Evolutionary conservation across 2,113 vertebrate species (phyloP).

Genomic region (Ciconia stormi): DNA sequence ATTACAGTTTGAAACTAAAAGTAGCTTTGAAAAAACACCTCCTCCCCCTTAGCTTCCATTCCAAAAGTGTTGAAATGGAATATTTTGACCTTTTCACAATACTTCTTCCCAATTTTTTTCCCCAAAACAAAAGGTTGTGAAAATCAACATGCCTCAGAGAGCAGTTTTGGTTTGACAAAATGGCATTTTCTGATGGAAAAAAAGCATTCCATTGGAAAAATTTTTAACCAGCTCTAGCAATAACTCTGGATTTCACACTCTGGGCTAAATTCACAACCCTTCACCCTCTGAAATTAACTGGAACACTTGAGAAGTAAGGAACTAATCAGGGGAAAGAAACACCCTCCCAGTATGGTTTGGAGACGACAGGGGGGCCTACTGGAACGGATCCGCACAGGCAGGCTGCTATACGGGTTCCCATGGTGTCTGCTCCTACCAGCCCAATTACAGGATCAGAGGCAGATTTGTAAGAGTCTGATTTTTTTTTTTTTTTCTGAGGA

Average conservation of each 20-base stretch:
- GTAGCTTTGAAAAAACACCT: slow-evolving; percentile 31
- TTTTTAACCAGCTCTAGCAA: slow-evolving; percentile 29
- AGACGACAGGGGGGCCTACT: neutral
- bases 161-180: slow-evolving; percentile 51
- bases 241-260: slow-evolving; percentile 58
- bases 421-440: slow-evolving; percentile 15
- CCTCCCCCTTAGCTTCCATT: neutral
- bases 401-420: neutral
- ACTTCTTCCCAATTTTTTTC: slow-evolving; percentile 20
- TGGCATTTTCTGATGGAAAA: slow-evolving; percentile 55
- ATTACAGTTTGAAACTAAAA: slow-evolving; percentile 33
- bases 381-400: neutral
- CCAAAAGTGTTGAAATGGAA: slow-evolving; percentile 59
- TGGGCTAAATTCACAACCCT: slow-evolving; percentile 33
- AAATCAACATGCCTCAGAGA: slow-evolving; percentile 57
- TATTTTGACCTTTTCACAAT: slow-evolving; percentile 66
- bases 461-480: neutral
- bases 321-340: slow-evolving; percentile 25
- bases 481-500: slow-evolving; percentile 23
- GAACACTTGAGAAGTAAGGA: slow-evolving; percentile 40
- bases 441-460: slow-evolving; percentile 23
- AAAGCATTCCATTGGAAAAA: slow-evolving; percentile 54
- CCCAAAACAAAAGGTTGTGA: slow-evolving; percentile 64
- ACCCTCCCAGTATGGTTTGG: slow-evolving; percentile 3
- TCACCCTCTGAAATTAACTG: slow-evolving; percentile 34